Base-by-base conservation (phyloP, 1,140 invertebrate genomes). In the Semibalanus balanoides region DNA sequence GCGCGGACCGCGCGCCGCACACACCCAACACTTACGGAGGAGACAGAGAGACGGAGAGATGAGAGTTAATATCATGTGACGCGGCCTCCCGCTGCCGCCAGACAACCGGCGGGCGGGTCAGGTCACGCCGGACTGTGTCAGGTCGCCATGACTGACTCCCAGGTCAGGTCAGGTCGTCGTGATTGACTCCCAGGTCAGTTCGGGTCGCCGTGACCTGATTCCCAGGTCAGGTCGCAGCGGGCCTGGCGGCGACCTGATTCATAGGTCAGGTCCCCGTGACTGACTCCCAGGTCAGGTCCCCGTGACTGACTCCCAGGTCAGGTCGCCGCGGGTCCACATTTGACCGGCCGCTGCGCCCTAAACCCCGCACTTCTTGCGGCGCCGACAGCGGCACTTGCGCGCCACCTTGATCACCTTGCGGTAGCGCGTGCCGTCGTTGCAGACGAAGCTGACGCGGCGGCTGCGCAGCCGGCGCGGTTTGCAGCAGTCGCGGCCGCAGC, bases 401-500 rank as follows among this genome's bases (percentile, higher is more conserved):
- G 98, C 92, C 82, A 98, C 93, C 82, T 97, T 94, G 80, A 99
- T 90, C 82, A 96, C 93, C 88, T 96, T 95, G 82, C 93, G 93
- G 87, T 95, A 97, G 76, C 93, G 91, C 76, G 90, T 93, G 75
- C 95, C 95, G 84, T 98, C 91, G 80, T 90, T 89, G 86, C 96
- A 99, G 81, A 95, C 91, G 78, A 98, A 88, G 79, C 94, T 92
- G 25, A 97, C 94, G 88, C 94, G 94, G 84, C 95, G 89, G 82
- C 92, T 89, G 85, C 96, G 93, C 79, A 92, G 94, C 83, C 94
- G 93, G 81, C 93, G 89, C 28, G 94, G 91, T 75, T 90, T 88
- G 83, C 95, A 97, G 86, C 95, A 97, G 81, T 83, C 89, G 84
- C 85, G 89, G 81, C 87, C 88, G 82, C 90, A 89, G 76, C 85